Evolutionary conservation across 1,140 invertebrate species (phyloP).

Genomic region (Neocloeon triangulifer): DNA sequence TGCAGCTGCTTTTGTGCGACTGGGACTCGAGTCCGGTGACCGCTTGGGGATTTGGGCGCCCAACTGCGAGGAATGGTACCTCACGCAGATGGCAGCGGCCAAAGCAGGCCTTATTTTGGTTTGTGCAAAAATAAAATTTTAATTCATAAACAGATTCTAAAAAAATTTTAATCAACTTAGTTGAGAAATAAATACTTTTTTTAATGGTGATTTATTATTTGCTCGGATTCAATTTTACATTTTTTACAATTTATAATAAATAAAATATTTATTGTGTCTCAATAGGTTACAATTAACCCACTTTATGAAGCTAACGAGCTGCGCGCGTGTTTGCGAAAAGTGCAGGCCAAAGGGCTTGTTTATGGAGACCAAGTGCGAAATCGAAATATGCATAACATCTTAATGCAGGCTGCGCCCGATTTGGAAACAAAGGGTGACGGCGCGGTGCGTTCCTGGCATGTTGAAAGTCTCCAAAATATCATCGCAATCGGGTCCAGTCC

Average conservation of each 20-base stretch:
- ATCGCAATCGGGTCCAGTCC: slow-evolving; percentile 18
- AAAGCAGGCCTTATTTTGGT: slow-evolving; percentile 65
- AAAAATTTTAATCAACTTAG: slow-evolving; percentile 1
- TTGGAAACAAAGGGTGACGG: too few relatives aligned
- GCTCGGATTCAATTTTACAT: not conserved
- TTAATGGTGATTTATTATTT: not conserved
- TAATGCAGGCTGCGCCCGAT: slow-evolving; percentile 24
- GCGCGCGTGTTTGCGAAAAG: slow-evolving; percentile 57
- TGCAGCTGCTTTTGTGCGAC: slow-evolving; percentile 49
- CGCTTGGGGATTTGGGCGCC: slow-evolving; percentile 72
- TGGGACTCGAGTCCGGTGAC: slow-evolving; percentile 63
- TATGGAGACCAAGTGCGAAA: slow-evolving; percentile 35
- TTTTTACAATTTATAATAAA: too few relatives aligned
- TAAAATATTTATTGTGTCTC: too few relatives aligned
- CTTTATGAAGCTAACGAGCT: slow-evolving; percentile 53
- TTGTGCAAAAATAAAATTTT: slow-evolving; percentile 5
- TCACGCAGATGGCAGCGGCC: slow-evolving; percentile 50
- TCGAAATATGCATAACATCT: slow-evolving; percentile 47
- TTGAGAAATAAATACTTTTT: not conserved
- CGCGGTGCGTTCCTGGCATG: not conserved
- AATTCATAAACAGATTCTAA: too few relatives aligned
- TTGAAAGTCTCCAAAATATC: slow-evolving; percentile 8
- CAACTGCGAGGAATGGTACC: slow-evolving; percentile 63
- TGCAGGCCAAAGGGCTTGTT: slow-evolving; percentile 45
- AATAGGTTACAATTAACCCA: slow-evolving; percentile 68